Base-by-base conservation (phyloP, 2,113 vertebrate species). In the Menura novaehollandiae region DNA sequence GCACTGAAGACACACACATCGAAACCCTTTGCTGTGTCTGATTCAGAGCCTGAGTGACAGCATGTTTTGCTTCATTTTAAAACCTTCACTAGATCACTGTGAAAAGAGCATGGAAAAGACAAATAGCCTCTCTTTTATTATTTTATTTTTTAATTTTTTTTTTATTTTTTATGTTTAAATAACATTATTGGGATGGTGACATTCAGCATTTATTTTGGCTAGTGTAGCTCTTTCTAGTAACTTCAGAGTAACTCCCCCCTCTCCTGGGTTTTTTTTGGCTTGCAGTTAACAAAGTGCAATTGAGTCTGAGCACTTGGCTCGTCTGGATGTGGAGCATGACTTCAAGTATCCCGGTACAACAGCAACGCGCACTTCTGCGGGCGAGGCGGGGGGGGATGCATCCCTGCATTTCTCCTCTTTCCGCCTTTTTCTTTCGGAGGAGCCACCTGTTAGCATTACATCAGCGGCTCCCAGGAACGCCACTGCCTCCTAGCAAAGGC, bases 381-480 rank as follows among this genome's bases (percentile, higher is more conserved):
- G 4, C 1, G 14, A 69, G 88, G 52, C 17, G 1, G 58, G 44
- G 56, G n/a, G 32, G 53, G 10, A 14, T 15, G 20, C 41, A 80
- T 68, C 59, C 13, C 43, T 85, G 74, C 41, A 5, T 96, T 83
- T 89, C 79, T 96, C 73, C 44, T 37, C 63, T 80, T 87, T 90
- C 86, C 1, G 27, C 68, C 63, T 24, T 59, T 87, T 91, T 81
- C 87, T 44, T 35, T 55, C 3, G 30, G 85, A 53, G 56, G 60
- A 96, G 96, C 96, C 99, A 99, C 98, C 99, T 99, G 99, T 98
- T 98, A 91, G 95, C 96, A 97, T 98, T 97, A 98, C 98, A 94
- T 98, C 98, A 98, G 95, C 56, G 76, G 89, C 95, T 97, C 97
- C 96, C 95, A 97, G 97, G 97, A 97, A 96, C 76, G 74, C 94